A percentile compares a stretch with the other conserved stretches of the same genome.
phyloP scores from a whole-genome alignment of 1,140 invertebrate genomes.

The Drosophila busckii region DNA sequence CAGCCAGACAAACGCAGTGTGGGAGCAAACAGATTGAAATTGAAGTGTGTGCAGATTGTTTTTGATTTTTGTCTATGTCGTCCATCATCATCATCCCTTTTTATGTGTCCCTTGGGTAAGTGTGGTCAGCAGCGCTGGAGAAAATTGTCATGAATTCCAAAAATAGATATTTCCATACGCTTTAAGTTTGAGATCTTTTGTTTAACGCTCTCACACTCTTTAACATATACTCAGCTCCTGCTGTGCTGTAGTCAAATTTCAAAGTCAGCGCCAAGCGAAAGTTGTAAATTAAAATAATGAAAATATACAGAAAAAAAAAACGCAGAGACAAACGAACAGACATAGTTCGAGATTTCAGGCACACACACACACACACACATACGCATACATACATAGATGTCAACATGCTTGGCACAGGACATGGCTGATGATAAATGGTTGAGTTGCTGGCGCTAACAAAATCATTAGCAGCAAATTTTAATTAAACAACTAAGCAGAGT shows the following conservation, averaged over 20 bases:
- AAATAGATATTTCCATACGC: too few relatives aligned
- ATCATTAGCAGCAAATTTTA: constrained; percentile 65
- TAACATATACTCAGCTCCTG: too few relatives aligned
- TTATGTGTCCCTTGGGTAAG: too few relatives aligned
- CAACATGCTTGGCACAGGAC: constrained; percentile 5
- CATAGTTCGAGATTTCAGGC: constrained; percentile 1
- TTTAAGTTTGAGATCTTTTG: too few relatives aligned
- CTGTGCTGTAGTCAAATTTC: constrained; percentile 41
- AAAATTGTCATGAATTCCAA: too few relatives aligned
- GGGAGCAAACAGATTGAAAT: constrained; percentile 46
- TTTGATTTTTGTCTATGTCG: constrained; percentile 20
- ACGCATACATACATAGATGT: not conserved
- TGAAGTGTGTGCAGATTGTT: constrained; percentile 70
- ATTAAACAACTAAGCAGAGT: constrained; percentile 26
- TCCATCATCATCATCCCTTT: not conserved
- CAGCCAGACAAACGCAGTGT: not conserved
- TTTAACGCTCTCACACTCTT: too few relatives aligned
- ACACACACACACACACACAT: not conserved
- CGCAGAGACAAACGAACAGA: not conserved
- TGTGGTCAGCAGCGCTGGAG: too few relatives aligned
- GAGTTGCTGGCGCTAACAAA: constrained; percentile 49
- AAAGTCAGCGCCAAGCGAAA: constrained; percentile 51
- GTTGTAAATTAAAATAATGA: constrained; percentile 72
- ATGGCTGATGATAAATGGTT: constrained; percentile 55
- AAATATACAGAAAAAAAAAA: constrained; percentile 37